A percentile compares a stretch with the other conserved stretches of the same genome.
phyloP scores from a whole-genome alignment of 2,797 vertebrate genomes.

The Coranthus polyacanthus region DNA sequence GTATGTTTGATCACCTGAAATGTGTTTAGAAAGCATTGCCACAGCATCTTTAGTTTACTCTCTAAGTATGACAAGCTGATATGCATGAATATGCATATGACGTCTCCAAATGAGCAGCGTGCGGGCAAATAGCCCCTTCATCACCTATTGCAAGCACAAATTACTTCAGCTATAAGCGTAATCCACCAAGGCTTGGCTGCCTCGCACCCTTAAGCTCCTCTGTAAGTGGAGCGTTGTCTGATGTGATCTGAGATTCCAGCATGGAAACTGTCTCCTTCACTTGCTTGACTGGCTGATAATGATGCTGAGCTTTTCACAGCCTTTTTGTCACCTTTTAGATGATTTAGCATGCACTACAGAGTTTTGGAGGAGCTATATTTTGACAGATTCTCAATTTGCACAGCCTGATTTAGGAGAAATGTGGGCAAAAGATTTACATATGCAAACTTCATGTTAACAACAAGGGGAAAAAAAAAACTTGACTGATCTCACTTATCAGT shows the following conservation, averaged over 20 bases:
- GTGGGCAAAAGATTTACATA: neutral
- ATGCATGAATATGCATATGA: neutral
- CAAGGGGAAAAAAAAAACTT: neutral
- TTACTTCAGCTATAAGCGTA: neutral
- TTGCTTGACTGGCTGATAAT: neutral
- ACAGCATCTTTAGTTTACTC: neutral
- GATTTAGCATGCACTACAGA: neutral
- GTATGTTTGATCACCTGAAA: neutral
- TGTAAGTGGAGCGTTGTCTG: constrained; percentile 13
- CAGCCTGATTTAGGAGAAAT: neutral
- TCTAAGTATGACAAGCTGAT: neutral
- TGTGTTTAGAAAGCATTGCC: neutral
- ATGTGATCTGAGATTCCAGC: constrained; percentile 11
- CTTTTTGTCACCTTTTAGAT: neutral
- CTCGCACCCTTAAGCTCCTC: neutral
- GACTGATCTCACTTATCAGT: neutral
- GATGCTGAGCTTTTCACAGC: neutral
- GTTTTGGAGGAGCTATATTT: neutral
- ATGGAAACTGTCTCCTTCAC: constrained; percentile 10
- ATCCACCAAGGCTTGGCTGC: constrained; percentile 4
- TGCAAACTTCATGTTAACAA: neutral
- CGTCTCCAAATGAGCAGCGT: neutral
- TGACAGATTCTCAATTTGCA: neutral
- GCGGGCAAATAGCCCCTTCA: neutral
- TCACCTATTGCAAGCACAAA: constrained; percentile 10